Conservation (phyloP, 2,888 invertebrate species). For the Ametastegia equiseti region DNA sequence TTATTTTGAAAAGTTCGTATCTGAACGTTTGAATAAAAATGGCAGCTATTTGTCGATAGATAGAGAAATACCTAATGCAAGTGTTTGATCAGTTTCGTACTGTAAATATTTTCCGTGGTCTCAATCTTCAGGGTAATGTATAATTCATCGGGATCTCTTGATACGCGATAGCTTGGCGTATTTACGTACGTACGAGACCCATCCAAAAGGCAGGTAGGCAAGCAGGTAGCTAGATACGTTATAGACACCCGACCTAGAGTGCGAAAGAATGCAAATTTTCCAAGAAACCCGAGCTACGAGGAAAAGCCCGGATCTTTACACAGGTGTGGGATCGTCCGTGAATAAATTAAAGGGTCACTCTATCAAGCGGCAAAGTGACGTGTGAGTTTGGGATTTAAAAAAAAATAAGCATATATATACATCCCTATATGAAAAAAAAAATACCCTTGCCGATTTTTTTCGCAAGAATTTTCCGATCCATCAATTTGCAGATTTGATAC, state of each 20-base stretch:
- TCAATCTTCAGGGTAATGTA: conserved; percentile 26
- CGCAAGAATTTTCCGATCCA: no score
- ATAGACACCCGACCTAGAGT: no score
- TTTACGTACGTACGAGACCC: no score
- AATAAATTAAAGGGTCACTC: conserved; percentile 2
- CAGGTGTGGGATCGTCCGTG: not conserved
- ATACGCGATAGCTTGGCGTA: not conserved
- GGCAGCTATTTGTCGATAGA: no score
- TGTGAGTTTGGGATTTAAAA: no score
- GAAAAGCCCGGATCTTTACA: not conserved
- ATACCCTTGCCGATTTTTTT: no score
- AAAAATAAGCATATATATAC: no score
- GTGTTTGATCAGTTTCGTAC: not conserved
- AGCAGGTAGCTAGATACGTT: not conserved
- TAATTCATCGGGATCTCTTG: not conserved
- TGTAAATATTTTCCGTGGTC: conserved; percentile 25
- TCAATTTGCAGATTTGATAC: no score
- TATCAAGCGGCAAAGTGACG: not conserved
- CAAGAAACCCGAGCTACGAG: not conserved
- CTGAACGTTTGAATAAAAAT: not conserved
- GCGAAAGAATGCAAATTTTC: conserved; percentile 15
- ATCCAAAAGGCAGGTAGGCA: no score
- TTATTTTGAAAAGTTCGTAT: no score
- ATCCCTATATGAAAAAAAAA: no score
- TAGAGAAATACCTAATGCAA: not conserved